Conservation (phyloP, 2,888 invertebrate species). For the Aporophyla nigra region DNA sequence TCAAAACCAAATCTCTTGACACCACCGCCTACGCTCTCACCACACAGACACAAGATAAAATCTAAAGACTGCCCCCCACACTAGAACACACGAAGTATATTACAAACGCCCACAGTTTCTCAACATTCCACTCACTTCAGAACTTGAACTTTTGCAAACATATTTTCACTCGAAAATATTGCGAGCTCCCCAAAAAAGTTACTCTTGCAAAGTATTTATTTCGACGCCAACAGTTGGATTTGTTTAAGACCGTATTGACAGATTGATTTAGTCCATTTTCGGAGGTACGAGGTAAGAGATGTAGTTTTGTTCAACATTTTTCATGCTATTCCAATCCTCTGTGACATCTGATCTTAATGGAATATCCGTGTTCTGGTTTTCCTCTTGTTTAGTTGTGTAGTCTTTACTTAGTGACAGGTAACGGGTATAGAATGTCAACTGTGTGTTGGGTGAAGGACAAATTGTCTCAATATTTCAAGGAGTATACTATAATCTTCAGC, state of each 20-base stretch:
- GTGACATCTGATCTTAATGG: slow-evolving; percentile 27
- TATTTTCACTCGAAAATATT: slow-evolving; percentile 37
- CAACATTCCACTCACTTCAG: slow-evolving; percentile 28
- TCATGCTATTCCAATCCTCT: not conserved
- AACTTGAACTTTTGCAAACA: slow-evolving; percentile 30
- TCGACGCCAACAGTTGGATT: slow-evolving; percentile 24
- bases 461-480: not conserved
- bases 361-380: slow-evolving; percentile 21
- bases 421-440: not conserved
- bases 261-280: slow-evolving; percentile 13
- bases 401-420: not conserved
- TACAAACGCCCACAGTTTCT: slow-evolving; percentile 31
- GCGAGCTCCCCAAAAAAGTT: slow-evolving; percentile 13
- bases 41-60: slow-evolving; percentile 24
- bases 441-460: too few relatives aligned
- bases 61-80: slow-evolving; percentile 28
- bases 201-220: slow-evolving; percentile 9
- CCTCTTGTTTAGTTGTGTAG: not conserved
- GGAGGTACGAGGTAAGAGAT: not conserved
- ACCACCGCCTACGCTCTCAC: not conserved
- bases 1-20: not conserved
- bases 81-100: slow-evolving; percentile 42
- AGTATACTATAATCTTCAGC: too few relatives aligned
- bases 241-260: slow-evolving; percentile 48
- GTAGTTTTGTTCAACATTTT: slow-evolving; percentile 16